Percentiles rank a stretch among this genome's conserved stretches.
Conservation (phyloP, 2,888 invertebrate genomes). For the Acanthosoma haemorrhoidale region DNA sequence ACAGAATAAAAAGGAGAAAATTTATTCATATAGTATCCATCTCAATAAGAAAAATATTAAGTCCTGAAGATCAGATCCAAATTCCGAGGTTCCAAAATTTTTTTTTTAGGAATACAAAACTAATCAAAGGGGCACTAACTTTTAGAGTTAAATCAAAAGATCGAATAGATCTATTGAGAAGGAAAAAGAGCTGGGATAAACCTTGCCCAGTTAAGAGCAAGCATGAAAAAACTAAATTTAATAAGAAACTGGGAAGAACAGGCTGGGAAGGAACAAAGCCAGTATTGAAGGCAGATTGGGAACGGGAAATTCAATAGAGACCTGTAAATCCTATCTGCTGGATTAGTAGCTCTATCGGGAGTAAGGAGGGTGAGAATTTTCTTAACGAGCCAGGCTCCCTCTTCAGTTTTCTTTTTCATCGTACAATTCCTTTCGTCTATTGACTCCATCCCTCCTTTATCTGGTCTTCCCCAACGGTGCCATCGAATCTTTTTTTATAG, state of each 20-base stretch:
- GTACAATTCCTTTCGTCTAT: neutral
- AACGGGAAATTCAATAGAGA: neutral
- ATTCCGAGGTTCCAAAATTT: too few relatives aligned
- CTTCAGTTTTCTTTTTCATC: neutral
- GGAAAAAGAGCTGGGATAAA: too few relatives aligned
- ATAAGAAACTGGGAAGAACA: conserved; percentile 2
- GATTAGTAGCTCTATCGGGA: conserved; percentile 12
- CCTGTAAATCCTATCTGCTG: conserved; percentile 1
- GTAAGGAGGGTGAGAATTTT: neutral
- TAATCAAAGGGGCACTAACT: too few relatives aligned
- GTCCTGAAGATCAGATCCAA: too few relatives aligned
- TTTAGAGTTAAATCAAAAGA: neutral
- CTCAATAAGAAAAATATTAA: too few relatives aligned
- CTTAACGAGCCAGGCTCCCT: conserved; percentile 1
- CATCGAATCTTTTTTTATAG: too few relatives aligned
- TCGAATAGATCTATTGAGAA: neutral
- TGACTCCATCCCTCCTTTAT: neutral
- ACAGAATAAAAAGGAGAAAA: too few relatives aligned
- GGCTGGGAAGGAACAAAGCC: neutral
- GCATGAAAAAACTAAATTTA: neutral
- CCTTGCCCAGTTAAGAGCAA: too few relatives aligned
- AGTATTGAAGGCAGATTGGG: neutral
- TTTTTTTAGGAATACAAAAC: too few relatives aligned
- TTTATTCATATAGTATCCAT: too few relatives aligned
- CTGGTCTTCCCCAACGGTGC: too few relatives aligned